Evolutionary conservation across 2,888 invertebrate genomes (phyloP).

Genomic region (Tyria jacobaeae): DNA sequence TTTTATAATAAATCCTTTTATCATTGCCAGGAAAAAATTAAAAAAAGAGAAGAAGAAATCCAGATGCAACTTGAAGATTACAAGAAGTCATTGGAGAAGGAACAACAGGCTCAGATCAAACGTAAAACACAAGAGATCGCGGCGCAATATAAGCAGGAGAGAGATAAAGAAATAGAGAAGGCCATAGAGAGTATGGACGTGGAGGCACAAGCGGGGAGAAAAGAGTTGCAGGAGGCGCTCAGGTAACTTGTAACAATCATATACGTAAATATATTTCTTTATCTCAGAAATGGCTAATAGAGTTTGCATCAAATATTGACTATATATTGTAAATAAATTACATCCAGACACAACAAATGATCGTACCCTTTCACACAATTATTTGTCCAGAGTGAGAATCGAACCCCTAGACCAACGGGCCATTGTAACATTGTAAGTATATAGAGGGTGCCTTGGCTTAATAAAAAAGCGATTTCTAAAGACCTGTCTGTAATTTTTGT

Average conservation of each 20-base stretch:
- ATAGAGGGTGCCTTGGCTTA: too few species aligned
- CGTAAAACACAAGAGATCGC: slow-evolving; percentile 90
- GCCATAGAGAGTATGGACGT: slow-evolving; percentile 90
- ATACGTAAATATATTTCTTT: too few species aligned
- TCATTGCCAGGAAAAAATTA: slow-evolving; percentile 72
- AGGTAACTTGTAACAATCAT: slow-evolving; percentile 62
- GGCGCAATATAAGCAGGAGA: slow-evolving; percentile 90
- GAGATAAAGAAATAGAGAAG: slow-evolving; percentile 92
- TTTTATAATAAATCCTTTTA: neutral
- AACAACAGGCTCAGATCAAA: slow-evolving; percentile 87
- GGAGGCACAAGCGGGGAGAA: slow-evolving; percentile 87
- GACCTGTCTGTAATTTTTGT: neutral
- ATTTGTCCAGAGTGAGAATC: too few species aligned
- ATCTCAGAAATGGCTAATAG: too few species aligned
- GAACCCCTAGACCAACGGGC: too few species aligned
- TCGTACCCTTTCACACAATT: too few species aligned
- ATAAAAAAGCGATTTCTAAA: too few species aligned
- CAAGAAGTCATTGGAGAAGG: slow-evolving; percentile 87
- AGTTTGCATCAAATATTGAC: too few species aligned
- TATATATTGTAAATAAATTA: too few species aligned
- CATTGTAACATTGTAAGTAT: too few species aligned
- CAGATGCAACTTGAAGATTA: slow-evolving; percentile 88
- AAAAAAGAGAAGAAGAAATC: slow-evolving; percentile 87
- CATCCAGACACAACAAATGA: too few species aligned
- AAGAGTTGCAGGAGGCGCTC: slow-evolving; percentile 87